These are phyloP conservation scores for Eledona agricola DNA, from an alignment of 2,888 invertebrate species.

Conservation along the genomic window DNA sequence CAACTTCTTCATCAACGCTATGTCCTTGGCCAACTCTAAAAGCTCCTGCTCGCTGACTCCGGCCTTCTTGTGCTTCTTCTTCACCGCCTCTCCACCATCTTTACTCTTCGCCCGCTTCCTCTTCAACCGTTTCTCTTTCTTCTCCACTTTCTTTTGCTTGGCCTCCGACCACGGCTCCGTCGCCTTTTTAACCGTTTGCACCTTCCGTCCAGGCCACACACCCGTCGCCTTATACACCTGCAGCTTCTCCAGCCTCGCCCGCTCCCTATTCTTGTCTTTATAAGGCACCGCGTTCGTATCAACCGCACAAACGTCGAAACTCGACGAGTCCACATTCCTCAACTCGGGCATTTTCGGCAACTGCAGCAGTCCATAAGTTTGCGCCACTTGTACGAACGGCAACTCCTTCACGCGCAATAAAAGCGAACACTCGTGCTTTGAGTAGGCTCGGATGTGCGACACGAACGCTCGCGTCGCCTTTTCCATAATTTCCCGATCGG, in stretches of 20 bases:
- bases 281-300: conserved; percentile 82
- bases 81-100: conserved; percentile 59
- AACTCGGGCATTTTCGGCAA: conserved; percentile 97
- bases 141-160: conserved; percentile 75
- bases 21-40: conserved; percentile 80
- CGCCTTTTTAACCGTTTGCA: conserved; percentile 64
- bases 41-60: conserved; percentile 71
- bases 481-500: conserved; percentile 83
- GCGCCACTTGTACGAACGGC: conserved; percentile 83
- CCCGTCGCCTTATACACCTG: conserved; percentile 77
- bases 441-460: conserved; percentile 92
- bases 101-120: conserved; percentile 69
- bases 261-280: conserved; percentile 81
- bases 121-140: conserved; percentile 69
- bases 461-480: conserved; percentile 93
- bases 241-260: conserved; percentile 75
- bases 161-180: conserved; percentile 82
- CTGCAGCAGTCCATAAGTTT: conserved; percentile 88
- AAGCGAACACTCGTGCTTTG: conserved; percentile 94
- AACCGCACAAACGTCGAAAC: conserved; percentile 69
- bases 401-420: conserved; percentile 88
- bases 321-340: conserved; percentile 69
- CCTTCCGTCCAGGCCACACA: conserved; percentile 62
- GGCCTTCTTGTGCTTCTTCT: conserved; percentile 64
- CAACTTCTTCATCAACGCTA: conserved; percentile 83